Evolutionary conservation across 2,888 invertebrate species (phyloP).

Genomic region (Chymomyza caudatula): DNA sequence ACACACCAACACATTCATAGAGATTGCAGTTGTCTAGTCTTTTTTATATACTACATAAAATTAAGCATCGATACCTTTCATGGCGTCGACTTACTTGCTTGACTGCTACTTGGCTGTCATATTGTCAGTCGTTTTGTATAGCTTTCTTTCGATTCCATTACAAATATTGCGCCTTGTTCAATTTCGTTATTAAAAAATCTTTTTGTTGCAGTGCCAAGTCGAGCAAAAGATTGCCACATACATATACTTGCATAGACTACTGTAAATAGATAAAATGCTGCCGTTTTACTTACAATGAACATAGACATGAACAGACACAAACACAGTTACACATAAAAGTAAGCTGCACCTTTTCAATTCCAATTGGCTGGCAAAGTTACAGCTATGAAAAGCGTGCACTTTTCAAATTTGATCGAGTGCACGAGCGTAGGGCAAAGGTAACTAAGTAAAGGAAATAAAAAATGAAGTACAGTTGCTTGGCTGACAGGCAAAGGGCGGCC

Average conservation of each 20-base stretch:
- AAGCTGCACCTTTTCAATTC: slow-evolving; percentile 40
- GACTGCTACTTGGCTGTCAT: neutral
- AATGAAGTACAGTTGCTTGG: slow-evolving; percentile 27
- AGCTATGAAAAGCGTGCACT: slow-evolving; percentile 40
- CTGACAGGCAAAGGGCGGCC: neutral
- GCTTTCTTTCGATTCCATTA: slow-evolving; percentile 44
- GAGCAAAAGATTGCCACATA: slow-evolving; percentile 15
- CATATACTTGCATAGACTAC: slow-evolving; percentile 45
- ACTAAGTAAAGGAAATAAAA: slow-evolving; percentile 42
- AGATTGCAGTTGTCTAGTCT: neutral
- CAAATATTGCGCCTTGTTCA: slow-evolving; percentile 62
- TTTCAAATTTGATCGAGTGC: slow-evolving; percentile 67
- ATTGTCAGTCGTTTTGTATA: neutral
- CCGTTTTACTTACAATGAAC: neutral
- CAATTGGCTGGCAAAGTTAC: slow-evolving; percentile 43
- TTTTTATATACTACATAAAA: neutral
- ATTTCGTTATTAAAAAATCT: slow-evolving; percentile 65
- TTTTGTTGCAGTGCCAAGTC: slow-evolving; percentile 51
- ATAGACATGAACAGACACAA: neutral
- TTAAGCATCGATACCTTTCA: neutral
- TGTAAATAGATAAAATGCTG: slow-evolving; percentile 63
- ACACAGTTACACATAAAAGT: neutral
- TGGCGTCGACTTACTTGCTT: neutral
- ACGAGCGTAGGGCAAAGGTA: slow-evolving; percentile 1
- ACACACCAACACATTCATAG: neutral